Conservation (phyloP, 92 coral and sea anemone species). For the Umimayanthus chanpuru region DNA sequence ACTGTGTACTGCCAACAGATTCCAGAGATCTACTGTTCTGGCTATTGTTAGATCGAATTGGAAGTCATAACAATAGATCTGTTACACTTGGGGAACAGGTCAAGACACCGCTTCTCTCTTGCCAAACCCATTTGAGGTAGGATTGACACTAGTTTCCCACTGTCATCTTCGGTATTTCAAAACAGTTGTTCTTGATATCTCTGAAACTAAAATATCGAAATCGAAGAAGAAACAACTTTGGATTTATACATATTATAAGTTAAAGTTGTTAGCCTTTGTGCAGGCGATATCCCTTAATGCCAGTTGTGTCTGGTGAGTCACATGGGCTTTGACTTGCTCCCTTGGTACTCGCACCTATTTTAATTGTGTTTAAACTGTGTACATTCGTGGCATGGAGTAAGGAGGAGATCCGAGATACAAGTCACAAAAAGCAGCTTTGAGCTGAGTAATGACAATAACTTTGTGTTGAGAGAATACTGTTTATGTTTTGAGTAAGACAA, state of each 20-base stretch:
- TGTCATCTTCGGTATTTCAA: not conserved
- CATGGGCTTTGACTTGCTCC: not conserved
- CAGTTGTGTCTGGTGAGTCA: too few species aligned
- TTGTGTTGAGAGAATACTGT: not conserved
- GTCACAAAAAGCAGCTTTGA: not conserved
- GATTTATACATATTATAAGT: too few species aligned
- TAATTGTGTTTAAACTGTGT: slow-evolving; percentile 5
- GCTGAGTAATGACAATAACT: not conserved
- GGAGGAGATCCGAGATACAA: not conserved
- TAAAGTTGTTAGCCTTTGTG: too few species aligned
- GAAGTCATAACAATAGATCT: not conserved
- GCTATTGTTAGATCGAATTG: not conserved
- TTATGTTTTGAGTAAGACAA: not conserved
- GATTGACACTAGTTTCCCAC: not conserved
- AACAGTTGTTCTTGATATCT: too few species aligned
- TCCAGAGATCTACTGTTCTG: not conserved
- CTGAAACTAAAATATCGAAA: not conserved
- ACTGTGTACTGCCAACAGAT: not conserved
- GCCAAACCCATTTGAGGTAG: not conserved
- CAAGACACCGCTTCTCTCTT: not conserved
- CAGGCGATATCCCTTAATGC: too few species aligned
- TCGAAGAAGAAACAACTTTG: too few species aligned
- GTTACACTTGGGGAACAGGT: not conserved
- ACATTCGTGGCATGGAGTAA: not conserved
- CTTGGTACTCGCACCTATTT: not conserved